These are phyloP conservation scores for Drosophila multiciliata DNA, from an alignment of 2,888 invertebrate genomes.

Conservation along the genomic window DNA sequence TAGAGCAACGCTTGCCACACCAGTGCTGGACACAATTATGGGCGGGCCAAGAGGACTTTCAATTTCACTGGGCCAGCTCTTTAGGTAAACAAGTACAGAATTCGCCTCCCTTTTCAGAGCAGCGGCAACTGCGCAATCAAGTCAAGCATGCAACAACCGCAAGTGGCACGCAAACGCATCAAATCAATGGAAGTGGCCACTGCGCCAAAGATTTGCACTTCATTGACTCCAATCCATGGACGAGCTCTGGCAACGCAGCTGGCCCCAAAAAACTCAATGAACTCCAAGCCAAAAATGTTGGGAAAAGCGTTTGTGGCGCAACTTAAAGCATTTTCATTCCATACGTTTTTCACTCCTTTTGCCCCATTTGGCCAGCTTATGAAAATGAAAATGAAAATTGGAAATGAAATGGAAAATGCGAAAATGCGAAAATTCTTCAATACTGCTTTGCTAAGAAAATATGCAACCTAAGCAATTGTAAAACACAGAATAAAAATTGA, in stretches of 20 bases:
- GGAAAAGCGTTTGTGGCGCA: slow-evolving; percentile 36
- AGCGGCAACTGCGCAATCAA: slow-evolving; percentile 42
- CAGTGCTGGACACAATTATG: slow-evolving; percentile 68
- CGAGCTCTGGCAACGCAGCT: slow-evolving; percentile 17
- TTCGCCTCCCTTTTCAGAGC: not conserved
- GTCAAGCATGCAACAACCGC: slow-evolving; percentile 73
- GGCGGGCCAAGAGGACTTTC: slow-evolving; percentile 66
- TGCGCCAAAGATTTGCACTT: slow-evolving; percentile 71
- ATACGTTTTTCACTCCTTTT: slow-evolving; percentile 46
- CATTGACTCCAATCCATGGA: slow-evolving; percentile 62
- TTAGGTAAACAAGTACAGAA: slow-evolving; percentile 67
- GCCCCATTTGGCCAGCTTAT: slow-evolving; percentile 60
- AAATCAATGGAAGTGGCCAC: slow-evolving; percentile 77
- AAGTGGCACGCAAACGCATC: slow-evolving; percentile 78
- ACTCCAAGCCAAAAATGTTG: slow-evolving; percentile 26
- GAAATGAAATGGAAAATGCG: slow-evolving; percentile 48
- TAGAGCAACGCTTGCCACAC: slow-evolving; percentile 11
- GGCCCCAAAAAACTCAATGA: slow-evolving; percentile 48
- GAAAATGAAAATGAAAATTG: slow-evolving; percentile 73
- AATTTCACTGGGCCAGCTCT: slow-evolving; percentile 75
- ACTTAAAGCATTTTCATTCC: slow-evolving; percentile 64
- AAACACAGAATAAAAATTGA: not conserved
- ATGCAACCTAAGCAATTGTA: not conserved
- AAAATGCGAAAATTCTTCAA: slow-evolving; percentile 38
- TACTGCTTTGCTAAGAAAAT: not conserved